Conservation (phyloP, 2,113 vertebrate species). For the Electrona antarctica region DNA sequence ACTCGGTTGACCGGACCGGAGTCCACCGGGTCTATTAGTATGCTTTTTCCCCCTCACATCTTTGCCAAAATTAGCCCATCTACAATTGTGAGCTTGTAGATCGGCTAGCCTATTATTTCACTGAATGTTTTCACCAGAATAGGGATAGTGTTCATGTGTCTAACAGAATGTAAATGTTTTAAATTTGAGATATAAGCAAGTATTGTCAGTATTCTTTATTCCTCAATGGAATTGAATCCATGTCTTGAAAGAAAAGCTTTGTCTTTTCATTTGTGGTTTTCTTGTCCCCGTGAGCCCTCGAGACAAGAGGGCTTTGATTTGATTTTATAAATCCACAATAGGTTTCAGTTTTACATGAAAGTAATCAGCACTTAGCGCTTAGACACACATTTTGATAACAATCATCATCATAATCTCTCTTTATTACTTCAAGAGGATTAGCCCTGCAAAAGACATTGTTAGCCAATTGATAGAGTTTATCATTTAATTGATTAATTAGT, state of each 20-base stretch:
- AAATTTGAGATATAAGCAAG: conserved; percentile 21
- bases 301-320: not conserved
- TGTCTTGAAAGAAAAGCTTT: not conserved
- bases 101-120: too few species aligned
- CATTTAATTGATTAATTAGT: conserved; percentile 42
- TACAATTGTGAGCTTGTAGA: too few species aligned
- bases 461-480: conserved; percentile 10
- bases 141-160: too few species aligned
- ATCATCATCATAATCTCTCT: conserved; percentile 13
- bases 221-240: not conserved
- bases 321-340: not conserved
- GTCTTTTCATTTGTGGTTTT: not conserved
- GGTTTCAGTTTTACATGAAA: not conserved
- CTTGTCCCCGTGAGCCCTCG: not conserved
- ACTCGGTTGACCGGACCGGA: too few species aligned
- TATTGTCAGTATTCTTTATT: conserved; percentile 8
- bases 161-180: conserved; percentile 9
- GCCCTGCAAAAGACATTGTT: conserved; percentile 16
- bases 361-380: not conserved
- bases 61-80: too few species aligned
- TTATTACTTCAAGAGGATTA: conserved; percentile 16
- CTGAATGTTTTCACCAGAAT: too few species aligned
- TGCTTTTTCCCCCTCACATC: too few species aligned
- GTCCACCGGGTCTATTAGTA: too few species aligned
- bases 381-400: conserved; percentile 20